phyloP scores from a whole-genome alignment of 2,797 vertebrate species.

The Pipistrellus pipistrellus region DNA sequence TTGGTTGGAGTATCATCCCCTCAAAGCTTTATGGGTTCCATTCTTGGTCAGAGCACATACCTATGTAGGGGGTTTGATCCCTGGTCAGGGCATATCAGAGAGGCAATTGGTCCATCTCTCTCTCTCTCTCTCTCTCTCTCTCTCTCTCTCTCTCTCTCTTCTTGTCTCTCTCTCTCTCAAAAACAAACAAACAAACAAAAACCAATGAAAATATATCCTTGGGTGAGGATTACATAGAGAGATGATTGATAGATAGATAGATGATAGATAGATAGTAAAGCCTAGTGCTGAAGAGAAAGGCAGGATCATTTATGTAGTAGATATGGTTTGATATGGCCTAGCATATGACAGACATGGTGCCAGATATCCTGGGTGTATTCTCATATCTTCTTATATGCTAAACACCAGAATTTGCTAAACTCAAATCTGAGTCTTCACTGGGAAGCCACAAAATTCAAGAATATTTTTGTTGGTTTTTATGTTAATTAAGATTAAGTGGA shows the following conservation, averaged over 20 bases:
- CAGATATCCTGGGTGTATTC: not conserved
- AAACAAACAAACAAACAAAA: not conserved
- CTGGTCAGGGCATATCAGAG: not conserved
- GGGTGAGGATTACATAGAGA: not conserved
- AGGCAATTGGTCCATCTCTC: not conserved
- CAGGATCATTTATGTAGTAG: not conserved
- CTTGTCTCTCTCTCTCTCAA: no score
- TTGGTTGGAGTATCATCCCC: not conserved
- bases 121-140: not conserved
- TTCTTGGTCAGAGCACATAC: not conserved
- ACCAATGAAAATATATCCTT: not conserved
- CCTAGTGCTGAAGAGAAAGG: not conserved
- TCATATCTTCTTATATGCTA: not conserved
- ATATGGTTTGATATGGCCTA: not conserved
- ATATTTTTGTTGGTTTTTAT: not conserved
- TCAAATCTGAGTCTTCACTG: conserved; percentile 6
- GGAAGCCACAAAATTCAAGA: conserved; percentile 16
- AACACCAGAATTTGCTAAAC: not conserved
- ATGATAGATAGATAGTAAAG: not conserved
- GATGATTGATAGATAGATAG: not conserved
- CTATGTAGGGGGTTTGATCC: not conserved
- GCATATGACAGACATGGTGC: not conserved
- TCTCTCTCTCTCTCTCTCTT: no score
- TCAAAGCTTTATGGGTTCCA: not conserved
- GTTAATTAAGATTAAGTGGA: not conserved